Conservation (phyloP, 2,113 vertebrate genomes). For the Rattus norvegicus region GRCr8 NC_086019.1:176349001-176349500, state of each 20-base stretch:
- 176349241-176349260: constrained; percentile 36
- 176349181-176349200: neutral
- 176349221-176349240: constrained; percentile 19
- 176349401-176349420: constrained; percentile 39
- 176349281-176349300: constrained; percentile 70
- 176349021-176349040: neutral
- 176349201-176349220: neutral
- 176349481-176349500: neutral
- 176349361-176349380: constrained; percentile 29
- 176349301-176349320: constrained; percentile 66
- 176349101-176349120: neutral
- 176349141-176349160: neutral
- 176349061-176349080: neutral
- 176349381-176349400: constrained; percentile 66
- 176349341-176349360: constrained; percentile 64
- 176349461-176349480: constrained; percentile 27
- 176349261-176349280: constrained; percentile 59
- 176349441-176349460: constrained; percentile 67
- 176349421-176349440: constrained; percentile 65
- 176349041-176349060: constrained; percentile 34
- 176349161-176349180: neutral
- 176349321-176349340: constrained; percentile 65
- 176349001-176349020: neutral
- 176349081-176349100: neutral
- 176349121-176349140: neutral